Evolutionary conservation across 2,888 invertebrate genomes (phyloP).

Genomic region (Acleris laterana): DNA sequence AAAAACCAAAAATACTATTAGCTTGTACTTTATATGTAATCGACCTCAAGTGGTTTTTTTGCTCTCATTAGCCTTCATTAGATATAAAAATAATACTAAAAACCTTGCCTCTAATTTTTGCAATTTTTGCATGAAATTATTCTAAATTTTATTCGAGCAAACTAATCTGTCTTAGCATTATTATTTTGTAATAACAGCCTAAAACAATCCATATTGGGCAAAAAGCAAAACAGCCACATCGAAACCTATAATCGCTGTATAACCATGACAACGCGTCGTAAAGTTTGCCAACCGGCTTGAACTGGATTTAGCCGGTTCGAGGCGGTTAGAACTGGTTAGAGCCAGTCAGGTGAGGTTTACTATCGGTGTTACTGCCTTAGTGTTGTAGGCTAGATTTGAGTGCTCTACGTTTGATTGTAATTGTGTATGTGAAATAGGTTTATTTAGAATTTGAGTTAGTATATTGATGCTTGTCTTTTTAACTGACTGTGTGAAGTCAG

Average conservation of each 20-base stretch:
- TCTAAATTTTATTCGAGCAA: no score
- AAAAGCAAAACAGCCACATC: background rate
- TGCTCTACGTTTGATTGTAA: background rate
- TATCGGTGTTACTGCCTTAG: conserved; percentile 20
- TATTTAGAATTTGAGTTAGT: no score
- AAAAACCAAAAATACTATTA: no score
- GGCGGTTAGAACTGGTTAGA: conserved; percentile 24
- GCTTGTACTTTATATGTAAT: no score
- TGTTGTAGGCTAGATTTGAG: conserved; percentile 7
- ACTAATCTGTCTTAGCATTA: no score
- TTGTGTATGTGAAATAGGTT: background rate
- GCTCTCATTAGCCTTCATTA: no score
- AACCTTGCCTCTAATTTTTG: no score
- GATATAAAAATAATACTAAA: no score
- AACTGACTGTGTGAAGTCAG: no score
- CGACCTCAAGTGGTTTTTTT: no score
- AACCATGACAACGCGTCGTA: conserved; percentile 8
- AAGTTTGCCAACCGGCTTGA: conserved; percentile 16
- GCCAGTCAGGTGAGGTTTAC: conserved; percentile 28
- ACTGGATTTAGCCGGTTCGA: conserved; percentile 25
- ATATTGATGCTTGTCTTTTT: no score
- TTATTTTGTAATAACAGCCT: background rate
- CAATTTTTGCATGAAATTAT: no score
- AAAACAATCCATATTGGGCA: background rate
- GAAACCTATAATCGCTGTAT: conserved; percentile 8